These are phyloP conservation scores for Antennarius striatus DNA, from an alignment of 2,113 vertebrate species.

Conservation along the genomic window DNA sequence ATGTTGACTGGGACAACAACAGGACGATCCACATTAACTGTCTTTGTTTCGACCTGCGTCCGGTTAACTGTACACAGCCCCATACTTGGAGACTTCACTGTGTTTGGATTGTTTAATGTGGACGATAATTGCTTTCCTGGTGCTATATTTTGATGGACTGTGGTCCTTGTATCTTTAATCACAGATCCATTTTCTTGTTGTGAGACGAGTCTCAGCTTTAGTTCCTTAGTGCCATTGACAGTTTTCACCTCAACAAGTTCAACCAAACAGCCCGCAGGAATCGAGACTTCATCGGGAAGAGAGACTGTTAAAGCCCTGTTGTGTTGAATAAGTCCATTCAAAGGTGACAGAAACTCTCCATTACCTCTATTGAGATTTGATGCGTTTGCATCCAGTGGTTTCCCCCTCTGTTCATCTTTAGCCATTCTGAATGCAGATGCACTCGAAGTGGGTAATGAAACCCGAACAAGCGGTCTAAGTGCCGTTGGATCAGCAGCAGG, in stretches of 20 bases:
- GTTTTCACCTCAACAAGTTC: conserved; percentile 93
- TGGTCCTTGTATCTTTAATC: conserved; percentile 49
- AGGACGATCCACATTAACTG: conserved; percentile 16
- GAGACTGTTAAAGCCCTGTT: conserved; percentile 88
- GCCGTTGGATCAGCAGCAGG: conserved; percentile 21
- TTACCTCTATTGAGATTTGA: conserved; percentile 68
- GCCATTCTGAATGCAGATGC: conserved; percentile 28
- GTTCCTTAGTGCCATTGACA: conserved; percentile 88
- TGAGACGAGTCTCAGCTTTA: conserved; percentile 89
- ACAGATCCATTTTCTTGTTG: conserved; percentile 67
- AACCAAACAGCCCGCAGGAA: conserved; percentile 90
- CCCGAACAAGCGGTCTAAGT: conserved; percentile 41
- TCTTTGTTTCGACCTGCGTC: conserved; percentile 43
- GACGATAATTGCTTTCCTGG: conserved; percentile 52
- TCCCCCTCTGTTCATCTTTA: conserved; percentile 47
- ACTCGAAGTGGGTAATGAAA: conserved; percentile 40
- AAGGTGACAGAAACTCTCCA: conserved; percentile 81
- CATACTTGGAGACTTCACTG: conserved; percentile 25
- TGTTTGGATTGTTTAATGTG: conserved; percentile 44
- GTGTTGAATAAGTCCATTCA: conserved; percentile 82
- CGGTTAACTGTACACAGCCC: conserved; percentile 49
- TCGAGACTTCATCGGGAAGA: conserved; percentile 86
- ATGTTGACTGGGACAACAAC: conserved; percentile 15
- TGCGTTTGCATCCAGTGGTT: conserved; percentile 44
- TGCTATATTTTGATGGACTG: conserved; percentile 24